Percentiles rank a stretch among this genome's conserved stretches.
These are phyloP conservation scores for Eudemis profundana DNA, from an alignment of 2,888 invertebrate species.

Conservation along the genomic window DNA sequence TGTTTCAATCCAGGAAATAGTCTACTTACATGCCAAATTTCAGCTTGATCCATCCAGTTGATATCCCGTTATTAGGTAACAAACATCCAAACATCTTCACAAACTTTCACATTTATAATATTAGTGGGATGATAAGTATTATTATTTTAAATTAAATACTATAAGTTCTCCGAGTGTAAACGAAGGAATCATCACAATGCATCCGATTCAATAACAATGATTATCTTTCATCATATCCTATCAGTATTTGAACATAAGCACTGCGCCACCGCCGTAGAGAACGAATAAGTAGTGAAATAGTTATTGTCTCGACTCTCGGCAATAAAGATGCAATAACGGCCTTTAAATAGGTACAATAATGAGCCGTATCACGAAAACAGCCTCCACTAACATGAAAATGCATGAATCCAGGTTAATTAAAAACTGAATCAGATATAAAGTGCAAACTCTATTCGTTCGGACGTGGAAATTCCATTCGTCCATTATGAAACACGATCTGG, in stretches of 20 bases:
- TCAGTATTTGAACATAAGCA: constrained; percentile 2
- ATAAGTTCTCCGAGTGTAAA: too few species aligned
- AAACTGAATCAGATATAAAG: constrained; percentile 67
- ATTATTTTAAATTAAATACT: too few species aligned
- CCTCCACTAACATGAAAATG: constrained; percentile 47
- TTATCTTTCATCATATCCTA: not conserved
- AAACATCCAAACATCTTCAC: too few species aligned
- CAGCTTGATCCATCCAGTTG: too few species aligned
- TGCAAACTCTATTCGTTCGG: constrained; percentile 66
- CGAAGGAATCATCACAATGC: not conserved
- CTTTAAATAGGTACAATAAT: constrained; percentile 32
- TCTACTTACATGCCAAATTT: too few species aligned
- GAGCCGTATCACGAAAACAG: constrained; percentile 32
- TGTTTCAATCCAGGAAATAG: too few species aligned
- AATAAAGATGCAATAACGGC: constrained; percentile 31
- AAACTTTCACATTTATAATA: too few species aligned
- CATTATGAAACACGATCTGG: constrained; percentile 68
- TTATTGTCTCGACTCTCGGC: constrained; percentile 7
- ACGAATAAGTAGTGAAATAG: constrained; percentile 17
- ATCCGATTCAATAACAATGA: not conserved
- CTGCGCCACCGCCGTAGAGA: not conserved
- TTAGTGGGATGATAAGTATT: too few species aligned
- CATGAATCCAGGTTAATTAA: constrained; percentile 67
- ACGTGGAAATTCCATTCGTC: constrained; percentile 65
- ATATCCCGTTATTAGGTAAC: too few species aligned